A percentile compares a stretch with the other conserved stretches of the same genome.
Conservation (phyloP, 30 jellyfish, hydroid and myxozoan genomes). For the Hydra vulgaris region DNA sequence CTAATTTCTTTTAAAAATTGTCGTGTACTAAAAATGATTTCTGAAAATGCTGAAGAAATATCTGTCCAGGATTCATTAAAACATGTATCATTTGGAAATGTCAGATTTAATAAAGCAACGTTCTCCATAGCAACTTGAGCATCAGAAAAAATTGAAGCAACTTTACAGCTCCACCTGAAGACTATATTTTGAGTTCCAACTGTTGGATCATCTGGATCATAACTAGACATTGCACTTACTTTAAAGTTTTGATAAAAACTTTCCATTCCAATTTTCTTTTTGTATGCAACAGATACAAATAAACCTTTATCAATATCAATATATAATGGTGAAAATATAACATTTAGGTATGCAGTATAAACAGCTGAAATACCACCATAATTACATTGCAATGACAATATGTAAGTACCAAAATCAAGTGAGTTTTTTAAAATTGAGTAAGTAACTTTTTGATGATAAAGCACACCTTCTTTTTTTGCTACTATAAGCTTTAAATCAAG, state of each 20-base stretch:
- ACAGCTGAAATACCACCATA: conserved; percentile 2
- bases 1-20: conserved; percentile 6
- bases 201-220: conserved; percentile 49
- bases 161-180: conserved; percentile 52
- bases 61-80: not conserved
- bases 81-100: not conserved
- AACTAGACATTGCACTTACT: conserved; percentile 41
- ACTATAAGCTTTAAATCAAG: too few relatives aligned
- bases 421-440: not conserved
- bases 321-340: conserved; percentile 35
- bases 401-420: not conserved
- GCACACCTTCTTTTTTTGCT: not conserved
- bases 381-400: not conserved
- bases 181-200: not conserved
- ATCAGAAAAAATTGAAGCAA: not conserved
- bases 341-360: conserved; percentile 33
- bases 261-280: conserved; percentile 13
- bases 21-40: conserved; percentile 2
- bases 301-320: conserved; percentile 56
- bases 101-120: not conserved
- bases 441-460: not conserved
- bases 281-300: conserved; percentile 34
- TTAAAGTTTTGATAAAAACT: conserved; percentile 13
- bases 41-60: not conserved
- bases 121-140: not conserved